Percentiles rank a stretch among this genome's conserved stretches.
phyloP scores from a whole-genome alignment of 2,113 vertebrate species.

The Clarias magur region DNA sequence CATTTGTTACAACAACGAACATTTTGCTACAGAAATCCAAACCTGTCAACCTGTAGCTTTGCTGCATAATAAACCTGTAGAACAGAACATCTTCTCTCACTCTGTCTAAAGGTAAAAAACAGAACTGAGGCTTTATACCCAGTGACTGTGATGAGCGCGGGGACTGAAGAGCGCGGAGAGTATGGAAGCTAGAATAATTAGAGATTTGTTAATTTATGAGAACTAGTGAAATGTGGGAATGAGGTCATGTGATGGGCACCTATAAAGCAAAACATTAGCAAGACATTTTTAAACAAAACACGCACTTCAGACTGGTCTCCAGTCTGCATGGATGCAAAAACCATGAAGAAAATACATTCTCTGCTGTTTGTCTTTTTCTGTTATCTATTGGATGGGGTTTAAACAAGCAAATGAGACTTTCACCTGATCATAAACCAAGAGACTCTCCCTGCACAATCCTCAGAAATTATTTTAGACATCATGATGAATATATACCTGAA shows the following conservation, averaged over 20 bases:
- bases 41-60: neutral
- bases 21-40: neutral
- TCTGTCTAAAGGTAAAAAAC: neutral
- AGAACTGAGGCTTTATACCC: neutral
- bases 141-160: neutral
- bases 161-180: neutral
- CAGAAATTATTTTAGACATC: too few relatives aligned
- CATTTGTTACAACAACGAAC: constrained; percentile 29
- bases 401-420: too few relatives aligned
- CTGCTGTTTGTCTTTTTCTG: too few relatives aligned
- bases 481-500: too few relatives aligned
- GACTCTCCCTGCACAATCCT: too few relatives aligned
- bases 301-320: too few relatives aligned
- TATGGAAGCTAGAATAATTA: neutral
- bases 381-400: too few relatives aligned
- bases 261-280: neutral
- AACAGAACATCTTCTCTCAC: constrained; percentile 16
- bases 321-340: too few relatives aligned
- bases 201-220: neutral
- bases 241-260: neutral
- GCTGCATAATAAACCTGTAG: neutral
- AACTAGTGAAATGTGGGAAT: neutral
- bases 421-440: too few relatives aligned
- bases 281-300: neutral
- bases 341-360: too few relatives aligned